phyloP scores from a whole-genome alignment of 2,113 vertebrate species.

The Cynopterus brachyotis region DNA sequence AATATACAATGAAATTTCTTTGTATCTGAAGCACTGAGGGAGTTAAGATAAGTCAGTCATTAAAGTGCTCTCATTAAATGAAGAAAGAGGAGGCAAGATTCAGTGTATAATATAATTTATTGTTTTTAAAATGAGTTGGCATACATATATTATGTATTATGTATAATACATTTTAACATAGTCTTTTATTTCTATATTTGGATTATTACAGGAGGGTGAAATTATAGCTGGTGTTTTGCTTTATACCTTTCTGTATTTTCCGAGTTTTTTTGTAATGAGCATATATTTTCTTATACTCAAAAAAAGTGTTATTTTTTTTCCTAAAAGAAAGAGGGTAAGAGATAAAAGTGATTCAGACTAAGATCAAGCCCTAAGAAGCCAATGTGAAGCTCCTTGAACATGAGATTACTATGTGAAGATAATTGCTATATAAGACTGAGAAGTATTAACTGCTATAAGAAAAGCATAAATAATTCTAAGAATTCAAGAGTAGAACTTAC shows the following conservation, averaged over 20 bases:
- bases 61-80: background rate
- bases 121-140: background rate
- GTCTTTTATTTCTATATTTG: background rate
- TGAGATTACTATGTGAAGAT: background rate
- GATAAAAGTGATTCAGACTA: background rate
- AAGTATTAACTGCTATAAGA: background rate
- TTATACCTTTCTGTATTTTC: background rate
- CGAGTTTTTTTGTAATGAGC: slow-evolving; percentile 28
- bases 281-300: background rate
- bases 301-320: slow-evolving; percentile 20
- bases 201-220: background rate
- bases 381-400: background rate
- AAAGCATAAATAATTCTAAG: background rate
- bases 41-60: background rate
- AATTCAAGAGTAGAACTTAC: background rate
- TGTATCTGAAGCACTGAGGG: background rate
- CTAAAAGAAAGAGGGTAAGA: background rate
- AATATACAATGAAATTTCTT: background rate
- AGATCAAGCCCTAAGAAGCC: background rate
- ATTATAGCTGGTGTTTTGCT: background rate
- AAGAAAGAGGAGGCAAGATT: background rate
- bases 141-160: background rate
- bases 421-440: background rate
- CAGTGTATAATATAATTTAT: background rate
- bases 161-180: background rate